Conservation (phyloP, 64 coral and sea anemone genomes). For the Dendrophyllia cribrosa region DNA sequence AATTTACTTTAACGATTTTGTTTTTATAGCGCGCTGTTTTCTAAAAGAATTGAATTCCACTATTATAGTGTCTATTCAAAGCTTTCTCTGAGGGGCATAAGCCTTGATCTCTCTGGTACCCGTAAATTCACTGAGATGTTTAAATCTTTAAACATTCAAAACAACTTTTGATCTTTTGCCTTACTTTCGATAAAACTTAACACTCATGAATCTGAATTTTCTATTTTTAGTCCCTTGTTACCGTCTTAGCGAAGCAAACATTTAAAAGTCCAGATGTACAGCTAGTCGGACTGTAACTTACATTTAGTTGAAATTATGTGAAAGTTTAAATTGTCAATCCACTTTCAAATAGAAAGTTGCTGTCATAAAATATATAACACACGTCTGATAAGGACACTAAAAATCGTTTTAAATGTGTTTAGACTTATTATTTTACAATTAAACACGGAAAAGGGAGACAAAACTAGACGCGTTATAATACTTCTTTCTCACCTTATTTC, state of each 20-base stretch:
- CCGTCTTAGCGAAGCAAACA: too few species aligned
- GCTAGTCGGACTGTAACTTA: too few species aligned
- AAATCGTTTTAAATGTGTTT: too few species aligned
- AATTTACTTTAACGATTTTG: too few species aligned
- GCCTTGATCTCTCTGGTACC: neutral
- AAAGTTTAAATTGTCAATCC: neutral
- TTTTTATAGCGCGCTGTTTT: neutral
- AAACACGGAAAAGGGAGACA: too few species aligned
- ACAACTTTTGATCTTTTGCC: constrained; percentile 34
- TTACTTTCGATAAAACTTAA: neutral
- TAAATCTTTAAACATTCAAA: constrained; percentile 42
- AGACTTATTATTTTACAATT: too few species aligned
- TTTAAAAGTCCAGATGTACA: too few species aligned
- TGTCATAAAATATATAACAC: neutral
- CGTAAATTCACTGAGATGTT: neutral
- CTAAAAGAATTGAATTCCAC: neutral
- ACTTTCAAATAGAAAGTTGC: neutral
- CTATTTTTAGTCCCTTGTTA: neutral
- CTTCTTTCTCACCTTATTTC: constrained; percentile 67
- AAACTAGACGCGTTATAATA: too few species aligned
- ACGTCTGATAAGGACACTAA: neutral
- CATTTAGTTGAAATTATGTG: neutral
- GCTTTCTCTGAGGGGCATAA: neutral
- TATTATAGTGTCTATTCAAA: neutral
- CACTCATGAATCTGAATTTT: neutral